phyloP scores from a whole-genome alignment of 2,113 vertebrate genomes.

The Tympanuchus pallidicinctus region DNA sequence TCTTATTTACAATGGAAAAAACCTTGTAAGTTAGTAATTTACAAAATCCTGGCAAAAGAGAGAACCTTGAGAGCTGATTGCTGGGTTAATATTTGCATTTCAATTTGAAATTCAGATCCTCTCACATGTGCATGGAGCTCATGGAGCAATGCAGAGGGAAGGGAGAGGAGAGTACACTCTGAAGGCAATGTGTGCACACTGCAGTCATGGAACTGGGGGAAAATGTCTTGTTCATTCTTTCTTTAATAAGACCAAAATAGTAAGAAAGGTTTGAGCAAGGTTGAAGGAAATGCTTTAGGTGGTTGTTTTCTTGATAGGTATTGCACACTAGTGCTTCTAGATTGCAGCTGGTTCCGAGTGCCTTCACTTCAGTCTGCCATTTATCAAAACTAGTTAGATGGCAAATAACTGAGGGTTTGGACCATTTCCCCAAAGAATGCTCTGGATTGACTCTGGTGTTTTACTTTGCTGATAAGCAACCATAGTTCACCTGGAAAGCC shows the following conservation, averaged over 20 bases:
- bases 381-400: not conserved
- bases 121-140: fast-evolving
- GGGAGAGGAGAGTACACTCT: not conserved
- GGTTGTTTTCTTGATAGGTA: not conserved
- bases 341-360: not conserved
- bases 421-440: not conserved
- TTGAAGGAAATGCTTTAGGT: not conserved
- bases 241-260: not conserved
- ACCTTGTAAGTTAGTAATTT: not conserved
- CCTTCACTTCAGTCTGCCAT: not conserved
- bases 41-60: not conserved
- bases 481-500: fast-evolving
- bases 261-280: not conserved
- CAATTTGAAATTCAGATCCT: not conserved
- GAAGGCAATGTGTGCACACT: not conserved
- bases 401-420: not conserved
- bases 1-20: not conserved
- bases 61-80: not conserved
- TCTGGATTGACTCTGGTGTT: not conserved
- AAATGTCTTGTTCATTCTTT: not conserved
- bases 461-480: not conserved
- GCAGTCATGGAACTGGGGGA: not conserved
- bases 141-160: fast-evolving
- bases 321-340: not conserved
- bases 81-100: not conserved